These are phyloP conservation scores for Miltochrista miniata DNA, from an alignment of 2,888 invertebrate genomes.

Conservation along the genomic window DNA sequence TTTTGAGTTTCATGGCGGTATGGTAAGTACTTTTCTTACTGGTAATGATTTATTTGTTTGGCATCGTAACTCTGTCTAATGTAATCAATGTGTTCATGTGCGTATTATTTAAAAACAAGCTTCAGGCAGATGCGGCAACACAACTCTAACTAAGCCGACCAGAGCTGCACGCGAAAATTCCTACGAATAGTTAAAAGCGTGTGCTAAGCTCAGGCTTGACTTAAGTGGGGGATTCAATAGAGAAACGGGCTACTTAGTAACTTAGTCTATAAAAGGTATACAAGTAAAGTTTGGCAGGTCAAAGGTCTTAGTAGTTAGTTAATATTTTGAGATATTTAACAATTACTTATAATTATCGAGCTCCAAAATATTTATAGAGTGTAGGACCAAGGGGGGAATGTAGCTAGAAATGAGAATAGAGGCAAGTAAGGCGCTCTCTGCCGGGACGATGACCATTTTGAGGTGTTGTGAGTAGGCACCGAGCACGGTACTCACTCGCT, in stretches of 20 bases:
- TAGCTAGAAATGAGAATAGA: no score
- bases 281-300: not conserved
- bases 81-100: slow-evolving; percentile 14
- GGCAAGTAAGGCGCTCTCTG: no score
- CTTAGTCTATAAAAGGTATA: not conserved
- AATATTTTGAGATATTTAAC: no score
- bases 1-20: no score
- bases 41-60: no score
- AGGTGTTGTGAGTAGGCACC: no score
- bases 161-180: slow-evolving; percentile 39
- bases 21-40: no score
- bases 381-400: no score
- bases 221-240: slow-evolving; percentile 21
- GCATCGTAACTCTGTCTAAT: not conserved
- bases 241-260: not conserved
- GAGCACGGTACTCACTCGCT: not conserved
- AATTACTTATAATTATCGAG: no score
- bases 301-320: no score
- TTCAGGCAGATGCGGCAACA: slow-evolving; percentile 31
- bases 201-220: slow-evolving; percentile 50
- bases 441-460: no score
- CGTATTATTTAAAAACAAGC: slow-evolving; percentile 22
- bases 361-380: no score
- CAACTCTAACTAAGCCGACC: slow-evolving; percentile 50
- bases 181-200: slow-evolving; percentile 19